Percentiles rank a stretch among this genome's conserved stretches.
Conservation (phyloP, 1,140 invertebrate genomes). For the Heliconius congener region DNA sequence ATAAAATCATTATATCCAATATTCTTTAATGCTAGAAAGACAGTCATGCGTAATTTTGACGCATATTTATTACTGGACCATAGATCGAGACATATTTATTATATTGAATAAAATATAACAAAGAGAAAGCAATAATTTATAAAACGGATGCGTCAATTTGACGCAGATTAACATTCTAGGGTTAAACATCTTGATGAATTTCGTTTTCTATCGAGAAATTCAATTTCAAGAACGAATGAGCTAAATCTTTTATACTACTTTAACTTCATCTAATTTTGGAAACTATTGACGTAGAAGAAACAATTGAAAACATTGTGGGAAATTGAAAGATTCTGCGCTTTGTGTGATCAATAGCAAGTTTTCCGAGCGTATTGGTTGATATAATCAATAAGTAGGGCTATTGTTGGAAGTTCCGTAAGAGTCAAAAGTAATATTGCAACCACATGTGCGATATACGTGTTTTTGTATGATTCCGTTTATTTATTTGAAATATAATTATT, state of each 20-base stretch:
- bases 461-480: too few relatives aligned
- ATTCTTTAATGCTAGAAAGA: too few relatives aligned
- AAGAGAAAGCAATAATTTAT: not conserved
- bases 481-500: too few relatives aligned
- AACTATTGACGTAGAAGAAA: constrained; percentile 2
- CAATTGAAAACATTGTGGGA: not conserved
- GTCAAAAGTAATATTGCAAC: too few relatives aligned
- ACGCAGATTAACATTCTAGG: not conserved
- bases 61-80: too few relatives aligned
- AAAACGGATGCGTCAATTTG: not conserved
- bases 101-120: too few relatives aligned
- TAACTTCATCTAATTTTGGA: not conserved
- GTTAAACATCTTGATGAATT: not conserved
- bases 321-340: not conserved
- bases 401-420: not conserved
- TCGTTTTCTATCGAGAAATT: not conserved
- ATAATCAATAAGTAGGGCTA: not conserved
- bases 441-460: too few relatives aligned
- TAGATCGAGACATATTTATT: too few relatives aligned
- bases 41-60: too few relatives aligned
- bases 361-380: not conserved
- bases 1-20: too few relatives aligned
- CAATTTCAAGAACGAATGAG: not conserved
- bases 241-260: not conserved
- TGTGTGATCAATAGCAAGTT: not conserved